phyloP scores from a whole-genome alignment of 1,140 invertebrate species.

The Trichonephila clavata region DNA sequence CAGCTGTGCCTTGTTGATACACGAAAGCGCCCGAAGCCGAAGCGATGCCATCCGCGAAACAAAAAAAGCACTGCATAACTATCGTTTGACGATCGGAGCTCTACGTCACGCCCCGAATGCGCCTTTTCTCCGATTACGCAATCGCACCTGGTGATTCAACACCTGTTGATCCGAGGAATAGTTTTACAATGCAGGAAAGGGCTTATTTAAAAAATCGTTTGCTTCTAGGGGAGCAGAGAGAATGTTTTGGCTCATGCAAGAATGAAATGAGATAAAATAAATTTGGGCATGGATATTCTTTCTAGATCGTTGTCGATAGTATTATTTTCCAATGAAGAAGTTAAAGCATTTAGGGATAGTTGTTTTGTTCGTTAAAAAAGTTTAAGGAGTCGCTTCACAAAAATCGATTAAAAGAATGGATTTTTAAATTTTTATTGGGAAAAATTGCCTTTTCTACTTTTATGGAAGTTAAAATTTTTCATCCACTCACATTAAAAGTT shows the following conservation, averaged over 20 bases:
- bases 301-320: not conserved
- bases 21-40: not conserved
- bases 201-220: not conserved
- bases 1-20: not conserved
- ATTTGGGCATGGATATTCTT: not conserved
- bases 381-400: no score
- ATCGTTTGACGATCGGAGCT: constrained; percentile 42
- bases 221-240: not conserved
- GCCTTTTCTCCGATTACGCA: constrained; percentile 55
- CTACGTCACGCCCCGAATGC: constrained; percentile 51
- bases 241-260: not conserved
- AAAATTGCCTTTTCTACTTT: no score
- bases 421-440: no score
- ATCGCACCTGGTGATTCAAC: constrained; percentile 32
- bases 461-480: no score
- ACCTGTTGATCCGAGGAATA: constrained; percentile 58
- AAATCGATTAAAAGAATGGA: no score
- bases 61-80: not conserved
- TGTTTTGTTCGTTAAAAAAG: not conserved
- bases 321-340: not conserved
- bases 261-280: not conserved
- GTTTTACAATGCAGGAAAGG: not conserved
- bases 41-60: not conserved
- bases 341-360: not conserved
- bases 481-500: no score